Percentiles rank a stretch among this genome's conserved stretches.
These are phyloP conservation scores for Xestia sexstrigata DNA, from an alignment of 2,888 invertebrate genomes.

Conservation along the genomic window DNA sequence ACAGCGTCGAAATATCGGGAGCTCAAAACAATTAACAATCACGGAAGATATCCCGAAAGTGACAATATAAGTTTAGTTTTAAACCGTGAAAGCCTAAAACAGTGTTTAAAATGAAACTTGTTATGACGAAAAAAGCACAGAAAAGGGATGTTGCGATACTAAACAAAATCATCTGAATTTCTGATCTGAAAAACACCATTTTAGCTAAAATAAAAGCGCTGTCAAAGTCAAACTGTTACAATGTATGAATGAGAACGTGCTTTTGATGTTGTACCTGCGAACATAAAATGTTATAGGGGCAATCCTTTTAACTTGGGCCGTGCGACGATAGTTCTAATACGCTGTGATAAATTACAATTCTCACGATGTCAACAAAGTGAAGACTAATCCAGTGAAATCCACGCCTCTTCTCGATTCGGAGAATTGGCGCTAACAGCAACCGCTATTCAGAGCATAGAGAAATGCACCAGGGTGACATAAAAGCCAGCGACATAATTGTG, in stretches of 20 bases:
- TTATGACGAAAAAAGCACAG: neutral
- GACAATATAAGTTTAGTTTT: too few species aligned
- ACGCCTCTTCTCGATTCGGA: constrained; percentile 2
- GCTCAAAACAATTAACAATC: too few species aligned
- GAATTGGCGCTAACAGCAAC: neutral
- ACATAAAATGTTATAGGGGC: neutral
- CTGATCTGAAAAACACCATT: neutral
- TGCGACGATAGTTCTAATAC: neutral
- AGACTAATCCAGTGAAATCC: neutral
- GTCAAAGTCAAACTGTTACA: neutral
- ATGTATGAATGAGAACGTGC: too few species aligned
- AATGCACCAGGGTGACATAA: constrained; percentile 18
- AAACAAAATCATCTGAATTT: neutral
- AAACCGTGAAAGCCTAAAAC: too few species aligned
- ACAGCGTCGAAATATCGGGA: too few species aligned
- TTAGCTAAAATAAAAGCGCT: neutral
- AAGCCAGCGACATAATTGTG: constrained; percentile 32
- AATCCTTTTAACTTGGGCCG: neutral
- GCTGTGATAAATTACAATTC: neutral
- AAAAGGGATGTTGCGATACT: neutral
- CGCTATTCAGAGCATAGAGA: constrained; percentile 1
- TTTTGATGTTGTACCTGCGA: too few species aligned
- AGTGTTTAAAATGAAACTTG: too few species aligned
- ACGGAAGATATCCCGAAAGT: too few species aligned
- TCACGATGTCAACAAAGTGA: neutral